These are phyloP conservation scores for Drosophila trapezifrons DNA, from an alignment of 1,140 invertebrate genomes.

Conservation along the genomic window DNA sequence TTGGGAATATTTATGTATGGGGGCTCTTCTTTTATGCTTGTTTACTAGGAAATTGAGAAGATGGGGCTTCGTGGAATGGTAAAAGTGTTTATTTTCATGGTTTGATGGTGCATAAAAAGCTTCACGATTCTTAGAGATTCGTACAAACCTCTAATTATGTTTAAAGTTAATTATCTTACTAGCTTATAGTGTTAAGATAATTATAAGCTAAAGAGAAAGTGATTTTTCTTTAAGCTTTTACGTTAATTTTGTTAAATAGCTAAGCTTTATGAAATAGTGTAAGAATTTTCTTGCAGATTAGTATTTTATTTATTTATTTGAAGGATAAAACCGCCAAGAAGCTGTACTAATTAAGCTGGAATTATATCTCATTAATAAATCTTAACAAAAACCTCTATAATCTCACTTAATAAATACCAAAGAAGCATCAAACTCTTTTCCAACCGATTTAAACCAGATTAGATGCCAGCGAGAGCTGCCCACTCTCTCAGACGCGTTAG, in stretches of 20 bases:
- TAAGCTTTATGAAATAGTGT: too few species aligned
- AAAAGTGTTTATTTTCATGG: background rate
- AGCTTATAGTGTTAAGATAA: background rate
- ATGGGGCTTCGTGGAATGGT: conserved; percentile 5
- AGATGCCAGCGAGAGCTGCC: conserved; percentile 16
- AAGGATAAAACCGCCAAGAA: background rate
- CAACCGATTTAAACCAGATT: conserved; percentile 30
- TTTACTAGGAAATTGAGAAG: conserved; percentile 13
- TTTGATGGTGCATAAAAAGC: background rate
- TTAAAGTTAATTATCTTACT: too few species aligned
- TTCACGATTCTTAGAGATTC: background rate
- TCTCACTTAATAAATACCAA: background rate
- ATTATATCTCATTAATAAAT: background rate
- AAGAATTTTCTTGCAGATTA: background rate
- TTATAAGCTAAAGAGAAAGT: background rate
- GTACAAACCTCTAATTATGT: too few species aligned
- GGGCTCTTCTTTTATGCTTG: conserved; percentile 2
- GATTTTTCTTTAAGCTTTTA: background rate
- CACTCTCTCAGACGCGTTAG: conserved; percentile 27
- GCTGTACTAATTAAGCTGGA: background rate
- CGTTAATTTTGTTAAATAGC: background rate
- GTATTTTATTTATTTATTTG: background rate
- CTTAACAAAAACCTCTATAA: background rate
- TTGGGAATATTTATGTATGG: conserved; percentile 28
- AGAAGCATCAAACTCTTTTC: background rate